Evolutionary conservation across 2,888 invertebrate genomes (phyloP).

Genomic region (Eristalis tenax): DNA sequence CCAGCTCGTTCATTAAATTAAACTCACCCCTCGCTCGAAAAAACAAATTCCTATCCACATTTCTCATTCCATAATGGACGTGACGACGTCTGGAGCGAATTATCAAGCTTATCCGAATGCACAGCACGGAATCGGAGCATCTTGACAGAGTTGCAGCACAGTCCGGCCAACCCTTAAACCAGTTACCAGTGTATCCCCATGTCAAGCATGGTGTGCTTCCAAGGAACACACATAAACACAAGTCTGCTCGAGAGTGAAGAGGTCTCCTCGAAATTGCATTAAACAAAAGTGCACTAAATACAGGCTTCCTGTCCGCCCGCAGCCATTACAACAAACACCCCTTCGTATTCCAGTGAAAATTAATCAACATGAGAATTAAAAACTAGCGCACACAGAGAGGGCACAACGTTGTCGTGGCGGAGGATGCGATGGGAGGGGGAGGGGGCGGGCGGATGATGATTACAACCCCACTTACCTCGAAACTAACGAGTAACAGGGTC

Average conservation of each 20-base stretch:
- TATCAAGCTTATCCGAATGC: background rate
- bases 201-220: background rate
- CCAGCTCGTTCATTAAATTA: background rate
- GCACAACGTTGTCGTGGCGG: background rate
- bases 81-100: background rate
- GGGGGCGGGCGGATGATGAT: background rate
- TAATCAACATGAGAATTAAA: conserved; percentile 64
- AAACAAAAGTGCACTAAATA: conserved; percentile 42
- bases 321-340: conserved; percentile 34
- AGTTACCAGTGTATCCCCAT: conserved; percentile 11
- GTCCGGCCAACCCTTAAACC: background rate
- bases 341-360: conserved; percentile 24
- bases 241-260: background rate
- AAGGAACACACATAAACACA: conserved; percentile 10
- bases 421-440: background rate
- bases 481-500: conserved; percentile 50
- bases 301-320: conserved; percentile 45
- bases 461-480: conserved; percentile 24
- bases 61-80: background rate
- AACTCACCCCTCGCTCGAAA: background rate
- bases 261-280: conserved; percentile 45
- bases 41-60: no score
- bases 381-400: conserved; percentile 48
- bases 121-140: background rate
- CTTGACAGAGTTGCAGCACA: background rate